Evolutionary conservation across 2,888 invertebrate species (phyloP).

Genomic region (Meta bourneti): DNA sequence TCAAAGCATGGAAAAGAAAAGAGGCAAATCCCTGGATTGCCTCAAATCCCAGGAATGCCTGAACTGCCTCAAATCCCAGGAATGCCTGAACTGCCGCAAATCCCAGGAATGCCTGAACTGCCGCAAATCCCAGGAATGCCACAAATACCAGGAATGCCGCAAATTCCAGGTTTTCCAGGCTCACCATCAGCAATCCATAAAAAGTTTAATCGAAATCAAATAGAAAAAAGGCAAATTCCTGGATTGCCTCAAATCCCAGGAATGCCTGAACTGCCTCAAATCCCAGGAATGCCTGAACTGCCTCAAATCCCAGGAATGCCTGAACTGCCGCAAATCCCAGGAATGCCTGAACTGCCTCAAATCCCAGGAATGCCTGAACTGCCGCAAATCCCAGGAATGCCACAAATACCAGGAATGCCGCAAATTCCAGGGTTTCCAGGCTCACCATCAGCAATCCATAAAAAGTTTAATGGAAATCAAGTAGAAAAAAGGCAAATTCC

Average conservation of each 20-base stretch:
- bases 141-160: constrained; percentile 46
- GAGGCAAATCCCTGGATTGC: too few relatives aligned
- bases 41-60: constrained; percentile 46
- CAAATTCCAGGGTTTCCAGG: constrained; percentile 41
- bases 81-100: too few relatives aligned
- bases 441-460: too few relatives aligned
- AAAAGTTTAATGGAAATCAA: too few relatives aligned
- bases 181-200: neutral
- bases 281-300: constrained; percentile 46
- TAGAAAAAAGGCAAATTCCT: constrained; percentile 11
- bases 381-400: constrained; percentile 27
- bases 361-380: constrained; percentile 33
- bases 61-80: neutral
- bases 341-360: constrained; percentile 26
- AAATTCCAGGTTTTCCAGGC: constrained; percentile 44
- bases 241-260: constrained; percentile 41
- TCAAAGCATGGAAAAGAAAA: too few relatives aligned
- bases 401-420: too few relatives aligned
- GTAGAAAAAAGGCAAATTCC: constrained; percentile 28
- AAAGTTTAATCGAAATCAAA: neutral
- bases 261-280: constrained; percentile 46
- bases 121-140: constrained; percentile 37
- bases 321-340: constrained; percentile 29
- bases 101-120: neutral
- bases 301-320: constrained; percentile 45